Percentiles rank a stretch among this genome's conserved stretches.
phyloP scores from a whole-genome alignment of 1,140 invertebrate genomes.

The Akabosia matsudoensis region DNA sequence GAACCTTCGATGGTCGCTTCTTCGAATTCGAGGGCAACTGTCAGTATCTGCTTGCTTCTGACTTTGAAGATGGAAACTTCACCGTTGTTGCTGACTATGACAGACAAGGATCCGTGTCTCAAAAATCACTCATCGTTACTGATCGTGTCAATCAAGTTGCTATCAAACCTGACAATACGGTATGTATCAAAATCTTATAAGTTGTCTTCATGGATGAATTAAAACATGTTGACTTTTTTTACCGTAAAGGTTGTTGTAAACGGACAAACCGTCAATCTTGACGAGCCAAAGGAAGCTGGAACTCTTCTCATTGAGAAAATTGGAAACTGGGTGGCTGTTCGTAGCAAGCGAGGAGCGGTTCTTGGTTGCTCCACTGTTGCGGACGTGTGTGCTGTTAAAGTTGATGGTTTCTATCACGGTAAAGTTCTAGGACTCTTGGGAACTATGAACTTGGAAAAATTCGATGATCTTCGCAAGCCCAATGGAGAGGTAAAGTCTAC shows the following conservation, averaged over 20 bases:
- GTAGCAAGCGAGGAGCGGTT: not conserved
- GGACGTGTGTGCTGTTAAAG: constrained; percentile 62
- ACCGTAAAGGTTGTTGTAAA: constrained; percentile 18
- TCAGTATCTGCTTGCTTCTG: constrained; percentile 76
- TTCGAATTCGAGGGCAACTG: constrained; percentile 74
- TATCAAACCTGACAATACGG: constrained; percentile 59
- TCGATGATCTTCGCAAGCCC: constrained; percentile 62
- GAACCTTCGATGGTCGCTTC: constrained; percentile 80
- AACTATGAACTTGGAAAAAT: constrained; percentile 80
- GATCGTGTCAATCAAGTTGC: constrained; percentile 63
- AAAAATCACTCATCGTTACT: constrained; percentile 58
- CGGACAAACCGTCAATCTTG: not conserved
- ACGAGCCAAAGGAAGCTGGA: not conserved
- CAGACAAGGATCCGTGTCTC: constrained; percentile 54
- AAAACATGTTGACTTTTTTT: too few relatives aligned
- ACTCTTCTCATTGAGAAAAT: not conserved
- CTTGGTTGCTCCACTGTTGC: constrained; percentile 57
- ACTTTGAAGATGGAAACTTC: constrained; percentile 78
- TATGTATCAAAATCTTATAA: constrained; percentile 48
- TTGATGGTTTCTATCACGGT: constrained; percentile 77
- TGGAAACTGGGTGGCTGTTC: not conserved
- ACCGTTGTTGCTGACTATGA: constrained; percentile 62
- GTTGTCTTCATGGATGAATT: too few relatives aligned
- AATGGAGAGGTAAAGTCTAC: constrained; percentile 37
- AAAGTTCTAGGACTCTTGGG: constrained; percentile 80